These are phyloP conservation scores for Macrosoma leucophasiata DNA, from an alignment of 2,888 invertebrate genomes.

Conservation along the genomic window DNA sequence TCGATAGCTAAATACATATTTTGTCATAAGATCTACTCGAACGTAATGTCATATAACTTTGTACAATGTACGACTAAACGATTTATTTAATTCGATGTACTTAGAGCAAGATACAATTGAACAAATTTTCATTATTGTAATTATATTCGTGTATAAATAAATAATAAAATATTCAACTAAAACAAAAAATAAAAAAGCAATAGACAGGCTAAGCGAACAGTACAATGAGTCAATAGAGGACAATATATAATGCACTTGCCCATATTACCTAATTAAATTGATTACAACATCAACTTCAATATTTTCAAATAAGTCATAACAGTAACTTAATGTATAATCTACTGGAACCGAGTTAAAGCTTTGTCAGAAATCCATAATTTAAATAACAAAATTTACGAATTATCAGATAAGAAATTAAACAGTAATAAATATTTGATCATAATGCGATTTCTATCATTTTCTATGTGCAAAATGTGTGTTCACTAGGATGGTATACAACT, in stretches of 20 bases:
- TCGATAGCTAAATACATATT: constrained; percentile 37
- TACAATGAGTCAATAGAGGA: constrained; percentile 67
- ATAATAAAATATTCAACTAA: constrained; percentile 75
- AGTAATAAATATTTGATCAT: constrained; percentile 76
- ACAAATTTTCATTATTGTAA: constrained; percentile 47
- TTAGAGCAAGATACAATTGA: constrained; percentile 40
- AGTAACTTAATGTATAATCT: constrained; percentile 74
- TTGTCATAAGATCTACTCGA: constrained; percentile 30
- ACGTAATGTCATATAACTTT: constrained; percentile 27
- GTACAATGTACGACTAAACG: constrained; percentile 45
- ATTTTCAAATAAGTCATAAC: constrained; percentile 69
- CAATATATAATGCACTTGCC: constrained; percentile 75
- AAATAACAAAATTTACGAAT: constrained; percentile 72
- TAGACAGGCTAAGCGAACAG: constrained; percentile 70
- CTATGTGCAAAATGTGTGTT: constrained; percentile 6
- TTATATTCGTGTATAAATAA: constrained; percentile 64
- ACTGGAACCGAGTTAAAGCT: constrained; percentile 76
- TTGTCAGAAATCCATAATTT: constrained; percentile 73
- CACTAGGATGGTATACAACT: constrained; percentile 21
- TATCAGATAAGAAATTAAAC: constrained; percentile 69
- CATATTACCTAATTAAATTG: constrained; percentile 72
- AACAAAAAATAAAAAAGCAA: constrained; percentile 68
- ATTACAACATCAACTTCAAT: constrained; percentile 74
- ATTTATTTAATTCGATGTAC: constrained; percentile 48
- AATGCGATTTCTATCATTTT: constrained; percentile 49